Conservation (phyloP, 2,888 invertebrate genomes). For the Ommatoiulus sabulosus region DNA sequence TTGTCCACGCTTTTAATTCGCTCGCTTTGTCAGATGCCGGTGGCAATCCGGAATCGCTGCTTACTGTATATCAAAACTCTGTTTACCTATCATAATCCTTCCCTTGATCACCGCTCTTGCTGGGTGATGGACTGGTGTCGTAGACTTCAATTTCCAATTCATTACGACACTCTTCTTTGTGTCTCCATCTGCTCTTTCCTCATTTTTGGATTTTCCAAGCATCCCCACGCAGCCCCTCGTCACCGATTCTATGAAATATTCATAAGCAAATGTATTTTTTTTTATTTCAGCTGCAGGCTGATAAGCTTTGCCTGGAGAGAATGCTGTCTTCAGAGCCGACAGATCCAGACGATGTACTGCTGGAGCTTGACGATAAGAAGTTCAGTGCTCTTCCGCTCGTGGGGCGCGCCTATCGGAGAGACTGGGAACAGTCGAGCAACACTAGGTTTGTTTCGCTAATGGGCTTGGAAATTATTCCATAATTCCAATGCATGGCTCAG, state of each 20-base stretch:
- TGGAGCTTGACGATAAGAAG: slow-evolving; percentile 46
- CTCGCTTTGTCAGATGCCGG: not conserved
- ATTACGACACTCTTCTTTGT: not conserved
- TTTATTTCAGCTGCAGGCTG: slow-evolving; percentile 53
- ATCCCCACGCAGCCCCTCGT: not conserved
- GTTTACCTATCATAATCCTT: not conserved
- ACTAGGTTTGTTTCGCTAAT: slow-evolving; percentile 29
- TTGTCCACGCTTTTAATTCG: not conserved
- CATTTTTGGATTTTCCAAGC: not conserved
- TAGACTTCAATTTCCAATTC: not conserved
- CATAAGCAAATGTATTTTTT: slow-evolving; percentile 15
- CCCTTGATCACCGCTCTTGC: not conserved
- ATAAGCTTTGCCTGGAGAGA: slow-evolving; percentile 49
- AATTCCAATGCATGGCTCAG: slow-evolving; percentile 32
- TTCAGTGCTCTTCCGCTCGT: not conserved
- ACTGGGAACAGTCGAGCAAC: slow-evolving; percentile 47
- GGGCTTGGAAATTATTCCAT: not conserved
- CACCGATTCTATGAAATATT: not conserved
- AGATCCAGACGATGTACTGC: slow-evolving; percentile 6
- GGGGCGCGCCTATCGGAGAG: not conserved
- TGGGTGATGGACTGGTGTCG: slow-evolving; percentile 16
- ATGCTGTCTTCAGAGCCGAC: slow-evolving; percentile 17
- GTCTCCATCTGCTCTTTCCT: not conserved
- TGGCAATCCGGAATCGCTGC: not conserved
- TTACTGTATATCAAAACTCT: not conserved